Evolutionary conservation across 2,797 vertebrate species (phyloP), one percentile per base, ranked within the genome.

Genomic region (Craterocephalus amniculus): DNA sequence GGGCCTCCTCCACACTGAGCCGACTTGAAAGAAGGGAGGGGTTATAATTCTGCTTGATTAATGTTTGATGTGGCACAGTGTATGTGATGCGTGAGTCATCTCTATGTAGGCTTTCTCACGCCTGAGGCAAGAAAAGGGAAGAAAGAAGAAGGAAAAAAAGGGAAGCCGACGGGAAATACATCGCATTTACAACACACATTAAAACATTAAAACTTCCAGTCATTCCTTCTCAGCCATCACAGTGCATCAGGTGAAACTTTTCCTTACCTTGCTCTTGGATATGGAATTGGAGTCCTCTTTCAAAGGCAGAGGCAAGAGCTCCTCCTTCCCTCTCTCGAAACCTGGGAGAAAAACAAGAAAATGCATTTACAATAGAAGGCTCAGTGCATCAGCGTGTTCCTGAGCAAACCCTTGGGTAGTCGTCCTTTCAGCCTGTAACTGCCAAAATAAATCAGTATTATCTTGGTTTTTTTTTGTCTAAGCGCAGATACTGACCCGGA

Each of bases 181-280:
- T 78, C 78, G 85, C 48, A 70, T 74, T 74, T 71, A 43, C 54
- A 64, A 49, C 60, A 31, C 0, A 66, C 34, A n/a, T 16, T 5
- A 8, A 69, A 70, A 22, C 63, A 49, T 29, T 29, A 29, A 29
- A 29, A 29, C 2, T 5, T 20, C 27, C 34, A 20, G n/a, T 54
- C 6, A 0, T 9, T 29, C 18, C 27, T 48, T 18, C 52, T 34
- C 31, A 34, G 20, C 22, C 24, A 10, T 26, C 26, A 26, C 2
- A 4, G 45, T 0, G 2, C 58, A 45, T 49, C 14, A 63, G 45
- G 2, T 24, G 29, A 1, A 12, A 10, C 36, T 24, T 7, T 22
- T 27, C 58, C 79, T 92, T 94, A 99, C 98, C 96, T 98, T 99
- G 95, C 98, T 99, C 91, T 99, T 99, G 60, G 97, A 98, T 91